phyloP scores from a whole-genome alignment of 2,888 invertebrate genomes.

The Diaperis boleti region DNA sequence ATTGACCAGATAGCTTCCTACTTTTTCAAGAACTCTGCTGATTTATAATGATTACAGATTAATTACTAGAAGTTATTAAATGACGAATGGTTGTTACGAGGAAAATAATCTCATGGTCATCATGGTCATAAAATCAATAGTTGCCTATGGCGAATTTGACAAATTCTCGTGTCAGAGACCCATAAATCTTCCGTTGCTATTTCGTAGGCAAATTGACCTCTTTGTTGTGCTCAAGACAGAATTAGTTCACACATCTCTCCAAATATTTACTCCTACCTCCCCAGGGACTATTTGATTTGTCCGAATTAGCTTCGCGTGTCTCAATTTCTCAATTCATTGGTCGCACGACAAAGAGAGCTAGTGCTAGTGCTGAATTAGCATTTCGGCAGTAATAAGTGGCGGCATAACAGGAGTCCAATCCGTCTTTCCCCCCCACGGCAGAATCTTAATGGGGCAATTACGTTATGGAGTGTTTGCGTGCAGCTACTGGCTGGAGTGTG shows the following conservation, averaged over 20 bases:
- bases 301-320: conserved; percentile 25
- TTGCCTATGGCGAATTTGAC: too few species aligned
- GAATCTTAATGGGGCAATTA: conserved; percentile 62
- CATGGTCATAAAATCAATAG: too few species aligned
- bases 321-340: conserved; percentile 5
- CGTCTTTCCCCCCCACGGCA: conserved; percentile 44
- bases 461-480: conserved; percentile 64
- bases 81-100: too few species aligned
- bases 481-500: conserved; percentile 51
- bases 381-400: conserved; percentile 57
- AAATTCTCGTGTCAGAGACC: neutral
- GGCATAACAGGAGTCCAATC: conserved; percentile 51
- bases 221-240: neutral
- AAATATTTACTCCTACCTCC: conserved; percentile 5
- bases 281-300: conserved; percentile 14
- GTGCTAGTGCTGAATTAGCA: conserved; percentile 59
- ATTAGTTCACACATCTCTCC: neutral
- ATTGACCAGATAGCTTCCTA: neutral
- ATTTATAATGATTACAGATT: neutral
- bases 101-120: neutral
- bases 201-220: neutral
- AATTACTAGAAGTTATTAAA: neutral
- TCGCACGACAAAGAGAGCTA: conserved; percentile 35
- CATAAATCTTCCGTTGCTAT: neutral
- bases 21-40: neutral